These are phyloP conservation scores for Antechinus flavipes DNA, from an alignment of 2,113 vertebrate species.

Conservation along the genomic window DNA sequence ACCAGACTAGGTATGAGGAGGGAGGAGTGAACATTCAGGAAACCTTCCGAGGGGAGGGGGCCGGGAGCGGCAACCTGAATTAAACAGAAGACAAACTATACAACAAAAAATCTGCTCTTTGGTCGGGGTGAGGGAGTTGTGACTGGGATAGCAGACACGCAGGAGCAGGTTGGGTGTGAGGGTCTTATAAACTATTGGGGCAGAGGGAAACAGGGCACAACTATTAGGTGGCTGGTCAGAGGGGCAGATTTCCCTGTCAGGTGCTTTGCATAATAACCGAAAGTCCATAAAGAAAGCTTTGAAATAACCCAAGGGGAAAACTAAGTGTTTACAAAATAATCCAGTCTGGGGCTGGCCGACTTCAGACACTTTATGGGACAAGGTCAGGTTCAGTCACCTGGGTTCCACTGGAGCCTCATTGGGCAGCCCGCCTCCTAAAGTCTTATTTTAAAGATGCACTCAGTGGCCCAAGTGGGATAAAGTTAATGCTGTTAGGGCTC, in stretches of 20 bases:
- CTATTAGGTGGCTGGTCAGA: too few relatives aligned
- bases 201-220: background rate
- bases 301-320: background rate
- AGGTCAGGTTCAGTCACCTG: too few relatives aligned
- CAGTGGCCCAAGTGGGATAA: background rate
- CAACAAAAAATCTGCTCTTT: too few relatives aligned
- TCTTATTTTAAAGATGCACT: background rate
- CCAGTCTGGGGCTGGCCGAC: too few relatives aligned
- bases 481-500: background rate
- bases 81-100: too few relatives aligned
- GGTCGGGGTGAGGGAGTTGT: too few relatives aligned
- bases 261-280: background rate
- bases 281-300: background rate
- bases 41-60: background rate
- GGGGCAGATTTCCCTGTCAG: background rate
- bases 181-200: too few relatives aligned
- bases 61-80: background rate
- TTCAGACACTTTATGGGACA: background rate
- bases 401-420: background rate
- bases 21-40: too few relatives aligned
- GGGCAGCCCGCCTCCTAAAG: background rate
- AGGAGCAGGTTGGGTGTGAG: too few relatives aligned
- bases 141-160: too few relatives aligned
- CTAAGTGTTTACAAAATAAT: background rate
- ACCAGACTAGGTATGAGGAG: too few relatives aligned